Base-by-base conservation (phyloP, 1,140 invertebrate species). In the Drosophila rhopaloa region DNA sequence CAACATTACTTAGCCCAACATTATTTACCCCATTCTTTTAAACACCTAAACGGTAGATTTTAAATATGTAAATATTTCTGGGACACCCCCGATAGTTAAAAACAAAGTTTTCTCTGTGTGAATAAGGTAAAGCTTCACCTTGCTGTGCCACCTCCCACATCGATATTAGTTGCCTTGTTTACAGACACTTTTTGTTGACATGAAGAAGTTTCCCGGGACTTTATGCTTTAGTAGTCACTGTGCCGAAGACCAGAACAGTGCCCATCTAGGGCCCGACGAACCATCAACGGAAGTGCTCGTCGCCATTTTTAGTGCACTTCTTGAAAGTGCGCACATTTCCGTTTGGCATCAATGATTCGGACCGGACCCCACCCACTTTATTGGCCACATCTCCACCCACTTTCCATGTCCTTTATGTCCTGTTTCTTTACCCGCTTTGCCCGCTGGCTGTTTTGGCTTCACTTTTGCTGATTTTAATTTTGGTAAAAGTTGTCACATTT, bases 281-380 rank as follows among this genome's bases (percentile, higher is more conserved):
- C 80, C 84, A 84, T 81, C 80, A 81, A 29, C 84, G 84, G 84
- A 89, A 89, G 84, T 89, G 85, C 85, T 90, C 77, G 84, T 90
- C 85, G 84, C 84, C 85, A 89, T 90, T 89, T 89, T 89, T 88
- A 89, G 84, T 89, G 85, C 84, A 89, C 85, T 89, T 89, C 81
- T 84, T 75, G 68, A 90, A 90, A 90, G 84, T 90, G 84, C 62
- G 84, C 84, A 89, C 84, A 89, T 89, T 89, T 89, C 84, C 85
- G 84, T 81, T 89, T 81, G 84, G 84, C 84, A 89, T 89, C 84
- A 84, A 89, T 89, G 84, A 84, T 77, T 88, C 80, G 84, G 67
- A 51, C 72, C 66, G 55, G 50, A 35, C 35, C 29, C 55, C 35
- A 11, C 24, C 27, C 9, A 7, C 35, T 41, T 41, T 43, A 61